Evolutionary conservation across 2,113 vertebrate genomes (phyloP).

Genomic region (Mungos mungo): DNA sequence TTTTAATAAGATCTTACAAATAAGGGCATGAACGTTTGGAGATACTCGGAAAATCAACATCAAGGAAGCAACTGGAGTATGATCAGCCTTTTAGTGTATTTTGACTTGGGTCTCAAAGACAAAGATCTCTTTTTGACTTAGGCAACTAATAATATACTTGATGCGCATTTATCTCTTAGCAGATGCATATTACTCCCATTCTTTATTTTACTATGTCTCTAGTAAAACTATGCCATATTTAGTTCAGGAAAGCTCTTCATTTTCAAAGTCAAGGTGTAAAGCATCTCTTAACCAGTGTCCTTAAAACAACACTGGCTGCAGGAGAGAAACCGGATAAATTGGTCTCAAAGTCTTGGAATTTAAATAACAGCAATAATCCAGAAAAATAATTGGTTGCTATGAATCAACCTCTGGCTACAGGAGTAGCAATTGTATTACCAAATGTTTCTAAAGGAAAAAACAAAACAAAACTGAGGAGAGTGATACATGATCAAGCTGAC

Average conservation of each 20-base stretch:
- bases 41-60: background rate
- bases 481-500: background rate
- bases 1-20: background rate
- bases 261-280: constrained; percentile 25
- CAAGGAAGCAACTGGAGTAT: background rate
- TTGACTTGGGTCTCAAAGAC: background rate
- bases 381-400: constrained; percentile 44
- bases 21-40: background rate
- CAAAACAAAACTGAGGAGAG: background rate
- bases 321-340: background rate
- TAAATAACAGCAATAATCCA: background rate
- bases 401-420: background rate
- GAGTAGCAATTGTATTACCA: background rate
- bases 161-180: background rate
- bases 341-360: background rate
- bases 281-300: background rate
- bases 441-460: background rate
- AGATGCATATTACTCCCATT: constrained; percentile 10
- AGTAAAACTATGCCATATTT: constrained; percentile 10
- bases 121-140: background rate
- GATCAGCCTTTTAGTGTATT: background rate
- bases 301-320: background rate
- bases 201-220: constrained; percentile 56
- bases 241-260: constrained; percentile 49
- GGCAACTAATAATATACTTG: background rate